phyloP scores from a whole-genome alignment of 2,113 vertebrate species.

The Gavia stellata region DNA sequence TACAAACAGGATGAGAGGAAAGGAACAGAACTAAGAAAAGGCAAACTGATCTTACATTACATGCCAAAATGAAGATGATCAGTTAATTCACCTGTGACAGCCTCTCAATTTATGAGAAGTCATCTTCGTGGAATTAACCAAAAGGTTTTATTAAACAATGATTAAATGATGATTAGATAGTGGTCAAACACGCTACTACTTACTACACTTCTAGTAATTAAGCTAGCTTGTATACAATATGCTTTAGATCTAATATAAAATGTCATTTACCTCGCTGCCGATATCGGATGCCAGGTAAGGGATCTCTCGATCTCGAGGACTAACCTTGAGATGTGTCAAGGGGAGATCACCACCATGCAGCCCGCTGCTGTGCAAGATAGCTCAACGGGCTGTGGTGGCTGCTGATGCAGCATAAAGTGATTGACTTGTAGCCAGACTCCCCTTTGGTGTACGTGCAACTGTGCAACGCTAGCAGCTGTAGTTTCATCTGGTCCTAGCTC shows the following conservation, averaged over 20 bases:
- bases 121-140: background rate
- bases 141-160: background rate
- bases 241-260: background rate
- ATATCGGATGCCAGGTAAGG: accelerated
- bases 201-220: background rate
- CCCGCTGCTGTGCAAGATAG: background rate
- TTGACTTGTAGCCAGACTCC: background rate
- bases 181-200: background rate
- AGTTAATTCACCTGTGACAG: too few relatives aligned
- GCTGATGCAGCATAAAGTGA: background rate
- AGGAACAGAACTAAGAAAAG: background rate
- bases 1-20: background rate
- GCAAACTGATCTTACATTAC: background rate
- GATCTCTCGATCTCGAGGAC: background rate
- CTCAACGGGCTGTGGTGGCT: background rate
- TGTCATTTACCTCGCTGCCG: background rate
- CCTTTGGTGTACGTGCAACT: background rate
- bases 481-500: background rate
- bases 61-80: background rate
- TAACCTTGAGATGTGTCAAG: background rate
- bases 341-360: background rate
- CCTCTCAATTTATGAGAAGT: too few relatives aligned
- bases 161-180: background rate
- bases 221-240: background rate
- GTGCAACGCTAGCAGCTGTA: background rate